A percentile compares a stretch with the other conserved stretches of the same genome.
Conservation (phyloP, 2,113 vertebrate species). For the Raja brachyura region DNA sequence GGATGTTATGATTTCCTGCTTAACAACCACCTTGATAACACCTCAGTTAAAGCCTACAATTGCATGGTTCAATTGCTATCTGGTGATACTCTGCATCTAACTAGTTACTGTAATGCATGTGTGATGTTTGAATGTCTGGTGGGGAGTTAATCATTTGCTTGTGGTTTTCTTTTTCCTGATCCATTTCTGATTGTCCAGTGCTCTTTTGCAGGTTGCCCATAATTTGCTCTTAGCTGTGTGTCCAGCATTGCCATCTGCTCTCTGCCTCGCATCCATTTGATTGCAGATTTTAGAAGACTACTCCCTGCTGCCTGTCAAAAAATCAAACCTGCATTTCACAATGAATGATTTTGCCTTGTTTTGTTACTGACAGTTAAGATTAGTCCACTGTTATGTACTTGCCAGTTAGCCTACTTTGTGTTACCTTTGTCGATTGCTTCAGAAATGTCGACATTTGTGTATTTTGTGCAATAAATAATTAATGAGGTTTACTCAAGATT, state of each 20-base stretch:
- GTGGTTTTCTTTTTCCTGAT: neutral
- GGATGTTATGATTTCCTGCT: neutral
- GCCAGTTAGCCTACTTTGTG: neutral
- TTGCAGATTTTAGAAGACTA: conserved; percentile 31
- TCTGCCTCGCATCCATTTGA: conserved; percentile 6
- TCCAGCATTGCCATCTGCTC: conserved; percentile 6
- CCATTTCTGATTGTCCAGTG: conserved; percentile 22
- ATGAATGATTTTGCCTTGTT: conserved; percentile 5
- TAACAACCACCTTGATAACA: neutral
- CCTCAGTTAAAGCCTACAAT: neutral
- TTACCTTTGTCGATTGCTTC: neutral
- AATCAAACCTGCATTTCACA: conserved; percentile 29
- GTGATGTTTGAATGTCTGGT: neutral
- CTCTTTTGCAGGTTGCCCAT: conserved; percentile 25
- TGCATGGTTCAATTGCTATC: neutral
- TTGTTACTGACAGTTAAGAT: neutral
- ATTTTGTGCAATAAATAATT: neutral
- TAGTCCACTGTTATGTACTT: conserved; percentile 1
- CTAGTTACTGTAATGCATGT: neutral
- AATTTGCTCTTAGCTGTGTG: conserved; percentile 19
- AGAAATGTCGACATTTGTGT: neutral
- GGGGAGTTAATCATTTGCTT: neutral
- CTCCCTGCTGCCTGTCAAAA: neutral
- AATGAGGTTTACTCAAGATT: neutral
- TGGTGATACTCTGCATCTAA: neutral